Conservation (phyloP, 2,113 vertebrate genomes). For the Lates calcarifer region DNA sequence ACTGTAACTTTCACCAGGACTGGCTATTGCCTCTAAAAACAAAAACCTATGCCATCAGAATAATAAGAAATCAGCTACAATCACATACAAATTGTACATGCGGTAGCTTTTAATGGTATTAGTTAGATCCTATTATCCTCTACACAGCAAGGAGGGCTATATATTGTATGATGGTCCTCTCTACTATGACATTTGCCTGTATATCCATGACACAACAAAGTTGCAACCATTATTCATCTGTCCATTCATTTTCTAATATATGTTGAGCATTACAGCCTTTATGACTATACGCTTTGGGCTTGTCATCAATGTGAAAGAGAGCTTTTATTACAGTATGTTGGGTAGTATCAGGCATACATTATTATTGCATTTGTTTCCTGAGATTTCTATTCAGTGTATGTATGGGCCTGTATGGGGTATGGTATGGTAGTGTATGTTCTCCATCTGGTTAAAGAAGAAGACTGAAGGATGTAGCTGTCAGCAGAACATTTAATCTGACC, state of each 20-base stretch:
- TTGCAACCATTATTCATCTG: too few relatives aligned
- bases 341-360: not conserved
- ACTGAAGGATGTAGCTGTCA: constrained; percentile 50
- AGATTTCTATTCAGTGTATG: not conserved
- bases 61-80: not conserved
- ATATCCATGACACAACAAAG: too few relatives aligned
- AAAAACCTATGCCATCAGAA: too few relatives aligned
- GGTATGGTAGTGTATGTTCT: not conserved
- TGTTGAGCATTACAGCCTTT: too few relatives aligned
- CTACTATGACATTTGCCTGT: too few relatives aligned
- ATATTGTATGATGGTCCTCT: too few relatives aligned
- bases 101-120: not conserved
- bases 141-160: too few relatives aligned
- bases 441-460: not conserved
- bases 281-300: too few relatives aligned
- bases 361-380: not conserved
- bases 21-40: too few relatives aligned
- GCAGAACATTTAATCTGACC: constrained; percentile 46
- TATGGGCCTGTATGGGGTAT: not conserved
- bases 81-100: not conserved
- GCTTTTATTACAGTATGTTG: not conserved
- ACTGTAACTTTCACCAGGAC: too few relatives aligned
- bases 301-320: not conserved
- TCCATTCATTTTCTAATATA: too few relatives aligned
- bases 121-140: too few relatives aligned